A percentile compares a stretch with the other conserved stretches of the same genome.
phyloP scores from a whole-genome alignment of 2,797 vertebrate genomes.

The Phataginus tetradactyla region DNA sequence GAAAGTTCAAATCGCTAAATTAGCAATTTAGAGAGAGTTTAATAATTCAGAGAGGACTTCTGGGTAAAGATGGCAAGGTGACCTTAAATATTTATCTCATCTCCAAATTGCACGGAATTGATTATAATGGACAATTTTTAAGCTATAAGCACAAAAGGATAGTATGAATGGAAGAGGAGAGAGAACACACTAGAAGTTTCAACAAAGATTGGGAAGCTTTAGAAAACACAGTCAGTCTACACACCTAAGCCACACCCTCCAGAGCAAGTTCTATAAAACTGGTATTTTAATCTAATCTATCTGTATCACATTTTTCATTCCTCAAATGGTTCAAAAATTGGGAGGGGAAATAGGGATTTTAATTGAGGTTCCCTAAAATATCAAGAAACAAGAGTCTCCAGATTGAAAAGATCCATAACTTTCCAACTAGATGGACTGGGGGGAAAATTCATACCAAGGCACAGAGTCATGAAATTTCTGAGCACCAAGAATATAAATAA shows the following conservation, averaged over 20 bases:
- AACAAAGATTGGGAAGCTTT: background rate
- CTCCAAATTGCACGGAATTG: background rate
- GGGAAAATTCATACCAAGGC: background rate
- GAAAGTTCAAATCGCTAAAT: slow-evolving; percentile 23
- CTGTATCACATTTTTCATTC: background rate
- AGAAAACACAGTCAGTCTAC: background rate
- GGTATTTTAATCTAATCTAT: background rate
- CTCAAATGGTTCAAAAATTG: background rate
- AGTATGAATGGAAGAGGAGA: background rate
- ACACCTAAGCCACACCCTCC: background rate
- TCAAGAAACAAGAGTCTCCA: background rate
- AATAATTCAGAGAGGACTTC: background rate
- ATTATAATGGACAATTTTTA: background rate
- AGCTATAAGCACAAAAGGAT: background rate
- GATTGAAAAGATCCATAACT: background rate
- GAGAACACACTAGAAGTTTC: background rate
- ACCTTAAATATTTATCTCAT: background rate
- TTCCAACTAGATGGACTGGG: background rate
- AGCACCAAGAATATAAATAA: background rate
- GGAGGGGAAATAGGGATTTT: background rate
- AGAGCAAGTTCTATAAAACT: background rate
- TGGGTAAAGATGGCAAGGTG: background rate
- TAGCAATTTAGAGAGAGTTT: slow-evolving; percentile 4
- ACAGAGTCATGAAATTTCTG: background rate
- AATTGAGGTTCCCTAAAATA: background rate